Evolutionary conservation across 1,140 invertebrate species (phyloP).

Genomic region (Melitaea cinxia): DNA sequence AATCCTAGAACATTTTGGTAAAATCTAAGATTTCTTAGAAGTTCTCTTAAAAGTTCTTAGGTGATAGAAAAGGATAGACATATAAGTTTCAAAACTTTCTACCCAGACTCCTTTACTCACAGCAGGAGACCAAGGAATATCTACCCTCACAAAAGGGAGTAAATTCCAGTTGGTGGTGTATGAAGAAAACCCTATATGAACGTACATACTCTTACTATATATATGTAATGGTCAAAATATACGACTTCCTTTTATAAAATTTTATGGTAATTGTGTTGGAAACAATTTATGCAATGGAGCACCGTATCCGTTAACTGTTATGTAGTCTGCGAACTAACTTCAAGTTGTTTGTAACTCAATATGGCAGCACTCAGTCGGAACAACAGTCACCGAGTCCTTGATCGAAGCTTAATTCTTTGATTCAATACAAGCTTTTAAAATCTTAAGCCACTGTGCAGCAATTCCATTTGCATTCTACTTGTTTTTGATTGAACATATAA

Average conservation of each 20-base stretch:
- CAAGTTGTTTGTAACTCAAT: constrained; percentile 9
- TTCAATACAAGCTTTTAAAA: constrained; percentile 17
- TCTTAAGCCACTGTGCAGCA: neutral
- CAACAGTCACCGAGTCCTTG: constrained; percentile 10
- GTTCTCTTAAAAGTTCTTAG: no score
- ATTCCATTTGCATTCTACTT: neutral
- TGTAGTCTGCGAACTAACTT: neutral
- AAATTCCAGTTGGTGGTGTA: no score
- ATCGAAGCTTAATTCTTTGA: constrained; percentile 14
- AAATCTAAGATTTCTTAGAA: no score
- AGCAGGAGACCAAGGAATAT: no score
- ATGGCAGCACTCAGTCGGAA: constrained; percentile 13
- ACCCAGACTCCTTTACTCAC: no score
- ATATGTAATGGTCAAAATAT: no score
- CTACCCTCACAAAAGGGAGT: no score
- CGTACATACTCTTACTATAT: no score
- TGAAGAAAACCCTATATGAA: no score
- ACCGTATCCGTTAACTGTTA: constrained; percentile 10
- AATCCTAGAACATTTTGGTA: no score
- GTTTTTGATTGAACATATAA: neutral
- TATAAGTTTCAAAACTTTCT: no score
- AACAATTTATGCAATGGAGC: constrained; percentile 9
- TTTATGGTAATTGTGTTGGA: constrained; percentile 7
- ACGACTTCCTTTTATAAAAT: constrained; percentile 1
- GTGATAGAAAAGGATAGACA: no score